Base-by-base conservation (phyloP, 2,888 invertebrate species). In the Apeira syringaria region DNA sequence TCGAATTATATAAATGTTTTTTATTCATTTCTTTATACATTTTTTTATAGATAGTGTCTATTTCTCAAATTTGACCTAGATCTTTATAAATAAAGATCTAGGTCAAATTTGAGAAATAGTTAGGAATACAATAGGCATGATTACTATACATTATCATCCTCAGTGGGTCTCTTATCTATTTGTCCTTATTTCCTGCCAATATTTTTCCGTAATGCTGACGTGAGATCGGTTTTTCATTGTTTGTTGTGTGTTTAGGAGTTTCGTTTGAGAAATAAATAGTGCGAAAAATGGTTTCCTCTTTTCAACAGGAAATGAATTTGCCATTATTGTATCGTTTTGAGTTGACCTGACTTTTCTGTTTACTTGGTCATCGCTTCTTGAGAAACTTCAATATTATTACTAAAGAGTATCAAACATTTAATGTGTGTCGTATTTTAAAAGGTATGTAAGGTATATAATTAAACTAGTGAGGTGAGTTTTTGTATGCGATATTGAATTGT, bases 231-330 rank as follows among this genome's bases (percentile, higher is more conserved):
- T 33, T 47, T 26, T 42, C 37, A 47, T 50, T 51, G 28, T 50
- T 47, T 48, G 11, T 27, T 6, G 25, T 47, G 35, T 44, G 38
- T 44, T 44, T 31, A 29, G 12, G 24, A 42, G 30, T 51, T 30
- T 39, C 26, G 30, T 34, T 33, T 32, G 25, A 17, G 29, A 42
- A 41, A 41, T 38, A 48, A 29, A 47, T 29, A 47, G 28, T 32
- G 27, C 25, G 44, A 36, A 32, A 46, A 54, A 47, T 48, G 15
- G 36, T 22, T 33, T 50, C 33, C 41, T 46, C 27, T 41, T 49
- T 52, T 37, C 17, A 32, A 28, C 15, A 30, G 25, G 38, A 40
- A 48, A 50, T 50, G 30, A 28, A 41, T 47, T 52, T 39, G 41
- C 8, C 27, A 28, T 32, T 32, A 46, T 55, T 44, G 52, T 47